phyloP scores from a whole-genome alignment of 2,888 invertebrate genomes.

The Eristalis arbustorum region DNA sequence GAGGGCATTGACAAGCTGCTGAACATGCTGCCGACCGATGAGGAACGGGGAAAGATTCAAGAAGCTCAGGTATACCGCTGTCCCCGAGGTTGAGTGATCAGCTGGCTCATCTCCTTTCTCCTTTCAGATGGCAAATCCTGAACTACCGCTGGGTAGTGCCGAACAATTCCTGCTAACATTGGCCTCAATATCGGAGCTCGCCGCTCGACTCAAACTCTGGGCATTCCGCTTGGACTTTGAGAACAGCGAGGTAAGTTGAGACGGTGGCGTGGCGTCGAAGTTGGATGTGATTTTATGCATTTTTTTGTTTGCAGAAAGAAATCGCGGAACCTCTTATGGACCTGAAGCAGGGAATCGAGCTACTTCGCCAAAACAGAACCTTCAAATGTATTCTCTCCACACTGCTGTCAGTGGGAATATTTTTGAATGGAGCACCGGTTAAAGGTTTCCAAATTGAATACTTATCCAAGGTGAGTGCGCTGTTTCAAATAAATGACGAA shows the following conservation, averaged over 20 bases:
- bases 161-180: slow-evolving; percentile 99
- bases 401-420: slow-evolving; percentile 96
- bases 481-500: too few species aligned
- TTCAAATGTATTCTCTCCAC: slow-evolving; percentile 97
- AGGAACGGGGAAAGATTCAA: slow-evolving; percentile 96
- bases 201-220: slow-evolving; percentile 96
- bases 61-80: slow-evolving; percentile 87
- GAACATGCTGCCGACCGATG: slow-evolving; percentile 98
- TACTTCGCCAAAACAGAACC: slow-evolving; percentile 94
- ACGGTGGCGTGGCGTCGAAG: background rate
- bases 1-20: slow-evolving; percentile 99
- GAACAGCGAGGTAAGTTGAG: slow-evolving; percentile 89
- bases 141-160: slow-evolving; percentile 88
- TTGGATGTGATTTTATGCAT: background rate
- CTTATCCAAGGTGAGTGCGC: slow-evolving; percentile 86
- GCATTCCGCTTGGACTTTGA: slow-evolving; percentile 99
- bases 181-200: slow-evolving; percentile 96
- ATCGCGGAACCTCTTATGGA: slow-evolving; percentile 99
- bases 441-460: slow-evolving; percentile 99
- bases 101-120: background rate
- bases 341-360: slow-evolving; percentile 97
- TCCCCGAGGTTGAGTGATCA: background rate
- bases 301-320: slow-evolving; percentile 88
- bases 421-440: slow-evolving; percentile 94
- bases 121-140: slow-evolving; percentile 78